A percentile compares a stretch with the other conserved stretches of the same genome.
Conservation (phyloP, 2,888 invertebrate species). For the Morinoia aosen region DNA sequence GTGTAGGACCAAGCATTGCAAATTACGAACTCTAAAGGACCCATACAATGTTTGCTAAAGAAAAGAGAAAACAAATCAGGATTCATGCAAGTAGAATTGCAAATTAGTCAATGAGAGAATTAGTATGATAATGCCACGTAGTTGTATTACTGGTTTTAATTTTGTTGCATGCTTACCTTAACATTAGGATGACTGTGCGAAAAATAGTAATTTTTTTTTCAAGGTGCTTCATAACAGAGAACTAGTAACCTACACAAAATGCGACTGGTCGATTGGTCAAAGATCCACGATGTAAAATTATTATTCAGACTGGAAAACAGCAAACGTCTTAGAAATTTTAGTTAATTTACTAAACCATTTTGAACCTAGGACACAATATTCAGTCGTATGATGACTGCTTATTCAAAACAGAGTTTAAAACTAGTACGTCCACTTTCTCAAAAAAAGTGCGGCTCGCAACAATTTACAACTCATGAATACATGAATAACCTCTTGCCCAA, state of each 20-base stretch:
- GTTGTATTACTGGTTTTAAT: background rate
- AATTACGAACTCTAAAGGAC: too few relatives aligned
- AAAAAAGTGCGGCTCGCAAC: background rate
- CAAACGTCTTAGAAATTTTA: background rate
- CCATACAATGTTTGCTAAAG: too few relatives aligned
- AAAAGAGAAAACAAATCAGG: background rate
- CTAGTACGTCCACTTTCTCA: background rate
- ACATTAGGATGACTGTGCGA: background rate
- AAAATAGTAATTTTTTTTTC: too few relatives aligned
- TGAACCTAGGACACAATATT: background rate
- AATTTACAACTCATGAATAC: background rate
- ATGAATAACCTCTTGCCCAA: background rate
- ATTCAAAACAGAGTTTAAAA: background rate
- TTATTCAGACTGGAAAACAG: background rate
- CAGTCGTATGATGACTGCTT: background rate
- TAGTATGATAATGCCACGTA: background rate
- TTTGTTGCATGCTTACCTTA: background rate
- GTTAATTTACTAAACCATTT: background rate
- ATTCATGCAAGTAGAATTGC: background rate
- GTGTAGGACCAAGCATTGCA: too few relatives aligned
- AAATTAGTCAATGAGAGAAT: background rate
- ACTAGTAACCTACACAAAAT: too few relatives aligned
- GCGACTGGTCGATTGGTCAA: too few relatives aligned
- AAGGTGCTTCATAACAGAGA: too few relatives aligned
- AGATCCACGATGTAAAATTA: too few relatives aligned